Percentiles rank a stretch among this genome's conserved stretches.
Evolutionary conservation across 2,888 invertebrate species (phyloP).

Genomic region (Helobdella robusta): DNA sequence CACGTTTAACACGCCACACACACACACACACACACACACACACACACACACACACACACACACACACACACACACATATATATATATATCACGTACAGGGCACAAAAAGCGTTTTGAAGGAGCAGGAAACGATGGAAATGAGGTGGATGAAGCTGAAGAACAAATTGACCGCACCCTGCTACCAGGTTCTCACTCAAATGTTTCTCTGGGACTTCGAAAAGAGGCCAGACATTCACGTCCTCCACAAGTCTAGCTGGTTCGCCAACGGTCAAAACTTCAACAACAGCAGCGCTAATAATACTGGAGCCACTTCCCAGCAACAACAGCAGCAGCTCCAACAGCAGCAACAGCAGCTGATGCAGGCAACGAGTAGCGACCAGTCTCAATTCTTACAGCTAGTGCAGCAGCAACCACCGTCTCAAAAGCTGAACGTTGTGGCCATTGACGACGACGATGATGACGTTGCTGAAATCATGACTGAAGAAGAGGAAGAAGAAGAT

Average conservation of each 20-base stretch:
- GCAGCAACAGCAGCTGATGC: no score
- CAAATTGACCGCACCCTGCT: constrained; percentile 38
- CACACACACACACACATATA: neutral
- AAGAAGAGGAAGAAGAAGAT: neutral
- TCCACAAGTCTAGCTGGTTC: constrained; percentile 25
- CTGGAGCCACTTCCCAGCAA: neutral
- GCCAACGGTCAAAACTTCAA: neutral
- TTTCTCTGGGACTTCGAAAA: constrained; percentile 40
- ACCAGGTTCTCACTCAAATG: constrained; percentile 39
- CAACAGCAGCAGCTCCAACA: no score
- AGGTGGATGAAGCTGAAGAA: constrained; percentile 39
- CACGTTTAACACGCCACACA: no score
- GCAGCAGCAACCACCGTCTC: no score
- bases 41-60: neutral
- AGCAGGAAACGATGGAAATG: constrained; percentile 42
- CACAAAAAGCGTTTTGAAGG: constrained; percentile 43
- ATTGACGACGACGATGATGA: neutral
- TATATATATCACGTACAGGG: constrained; percentile 33
- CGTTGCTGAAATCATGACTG: neutral
- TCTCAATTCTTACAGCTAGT: no score
- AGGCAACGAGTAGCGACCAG: no score
- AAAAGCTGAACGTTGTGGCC: no score
- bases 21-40: no score
- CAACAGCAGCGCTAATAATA: constrained; percentile 3
- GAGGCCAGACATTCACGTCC: constrained; percentile 39